A percentile compares a stretch with the other conserved stretches of the same genome.
These are phyloP conservation scores for Amphiprion ocellaris DNA, from an alignment of 2,113 vertebrate genomes.

Conservation along the genomic window DNA sequence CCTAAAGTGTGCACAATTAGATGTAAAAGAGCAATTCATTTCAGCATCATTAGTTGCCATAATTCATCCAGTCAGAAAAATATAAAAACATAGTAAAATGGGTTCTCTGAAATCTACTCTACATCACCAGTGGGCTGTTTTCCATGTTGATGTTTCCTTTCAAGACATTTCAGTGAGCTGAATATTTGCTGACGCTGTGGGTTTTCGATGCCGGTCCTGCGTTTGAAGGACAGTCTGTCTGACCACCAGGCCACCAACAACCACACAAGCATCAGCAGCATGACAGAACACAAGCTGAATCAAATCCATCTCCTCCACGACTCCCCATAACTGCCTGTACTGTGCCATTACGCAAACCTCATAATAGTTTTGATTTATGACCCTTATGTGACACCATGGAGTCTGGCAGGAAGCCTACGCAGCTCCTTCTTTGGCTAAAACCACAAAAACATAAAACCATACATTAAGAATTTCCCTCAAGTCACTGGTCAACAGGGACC, in stretches of 20 bases:
- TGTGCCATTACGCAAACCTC: conserved; percentile 75
- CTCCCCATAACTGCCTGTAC: conserved; percentile 39
- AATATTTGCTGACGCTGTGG: conserved; percentile 53
- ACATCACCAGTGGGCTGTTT: neutral
- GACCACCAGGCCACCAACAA: conserved; percentile 61
- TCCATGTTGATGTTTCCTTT: conserved; percentile 21
- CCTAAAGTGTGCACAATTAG: neutral
- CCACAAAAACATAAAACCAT: conserved; percentile 68
- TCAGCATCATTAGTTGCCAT: neutral
- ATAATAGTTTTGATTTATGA: conserved; percentile 78
- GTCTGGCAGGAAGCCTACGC: conserved; percentile 57
- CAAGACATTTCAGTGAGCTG: conserved; percentile 28
- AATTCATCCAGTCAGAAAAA: neutral
- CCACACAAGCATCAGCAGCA: conserved; percentile 62
- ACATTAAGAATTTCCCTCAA: conserved; percentile 54
- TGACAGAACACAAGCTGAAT: conserved; percentile 45
- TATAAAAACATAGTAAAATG: neutral
- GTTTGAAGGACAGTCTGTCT: conserved; percentile 60
- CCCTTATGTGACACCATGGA: conserved; percentile 69
- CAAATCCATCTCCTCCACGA: conserved; percentile 33
- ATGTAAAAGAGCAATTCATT: neutral
- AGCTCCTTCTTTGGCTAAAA: conserved; percentile 53
- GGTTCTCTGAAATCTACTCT: neutral
- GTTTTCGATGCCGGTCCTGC: conserved; percentile 8
- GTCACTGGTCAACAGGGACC: conserved; percentile 25